phyloP scores from a whole-genome alignment of 2,113 vertebrate genomes.

The Dipodomys ordii region DNA sequence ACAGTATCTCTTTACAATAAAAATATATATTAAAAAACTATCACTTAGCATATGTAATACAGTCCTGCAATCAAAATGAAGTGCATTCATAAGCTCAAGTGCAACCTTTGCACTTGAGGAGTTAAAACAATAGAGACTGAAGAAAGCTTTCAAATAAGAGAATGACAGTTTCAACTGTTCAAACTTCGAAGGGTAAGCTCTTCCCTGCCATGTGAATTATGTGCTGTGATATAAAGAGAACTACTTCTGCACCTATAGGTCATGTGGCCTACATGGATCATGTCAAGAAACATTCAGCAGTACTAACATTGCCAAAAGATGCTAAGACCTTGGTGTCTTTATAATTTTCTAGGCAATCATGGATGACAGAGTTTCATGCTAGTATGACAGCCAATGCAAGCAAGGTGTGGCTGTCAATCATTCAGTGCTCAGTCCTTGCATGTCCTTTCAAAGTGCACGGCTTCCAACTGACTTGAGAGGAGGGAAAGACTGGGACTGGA shows the following conservation, averaged over 20 bases:
- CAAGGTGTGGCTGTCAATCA: background rate
- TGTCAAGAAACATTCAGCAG: conserved; percentile 62
- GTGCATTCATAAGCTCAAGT: background rate
- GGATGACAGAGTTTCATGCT: conserved; percentile 33
- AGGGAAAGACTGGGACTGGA: background rate
- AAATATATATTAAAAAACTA: too few relatives aligned
- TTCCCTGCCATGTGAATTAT: background rate
- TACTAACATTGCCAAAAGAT: background rate
- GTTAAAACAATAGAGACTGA: conserved; percentile 44
- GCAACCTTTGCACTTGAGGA: background rate
- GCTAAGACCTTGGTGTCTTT: background rate
- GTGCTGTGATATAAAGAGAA: conserved; percentile 51
- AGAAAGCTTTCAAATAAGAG: conserved; percentile 25
- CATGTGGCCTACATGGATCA: conserved; percentile 56
- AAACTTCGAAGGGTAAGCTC: conserved; percentile 42
- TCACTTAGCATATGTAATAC: too few relatives aligned
- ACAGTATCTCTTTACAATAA: background rate
- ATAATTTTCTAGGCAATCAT: background rate
- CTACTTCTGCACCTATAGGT: conserved; percentile 38
- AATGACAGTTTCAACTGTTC: conserved; percentile 56
- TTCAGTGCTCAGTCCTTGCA: background rate
- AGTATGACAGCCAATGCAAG: background rate
- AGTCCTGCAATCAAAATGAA: background rate
- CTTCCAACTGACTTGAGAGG: background rate
- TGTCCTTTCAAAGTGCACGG: background rate